These are phyloP conservation scores for Lamprotornis superbus DNA, from an alignment of 2,113 vertebrate genomes.

Conservation along the genomic window DNA sequence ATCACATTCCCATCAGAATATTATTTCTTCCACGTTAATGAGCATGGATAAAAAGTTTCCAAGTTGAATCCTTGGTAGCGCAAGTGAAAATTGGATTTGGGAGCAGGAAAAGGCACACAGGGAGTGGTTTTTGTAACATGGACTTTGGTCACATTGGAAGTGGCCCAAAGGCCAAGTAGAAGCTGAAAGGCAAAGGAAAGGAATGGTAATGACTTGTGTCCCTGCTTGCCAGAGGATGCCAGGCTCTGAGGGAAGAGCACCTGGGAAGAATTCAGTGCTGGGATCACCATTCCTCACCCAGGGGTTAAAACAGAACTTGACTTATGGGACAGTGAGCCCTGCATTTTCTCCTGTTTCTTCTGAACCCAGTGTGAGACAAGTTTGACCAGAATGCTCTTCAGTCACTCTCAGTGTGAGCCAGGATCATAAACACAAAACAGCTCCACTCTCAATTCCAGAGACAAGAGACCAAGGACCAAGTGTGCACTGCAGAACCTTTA, in stretches of 20 bases:
- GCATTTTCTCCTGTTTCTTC: not conserved
- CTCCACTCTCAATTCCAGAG: not conserved
- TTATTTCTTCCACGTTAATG: not conserved
- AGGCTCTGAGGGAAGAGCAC: not conserved
- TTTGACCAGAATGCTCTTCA: not conserved
- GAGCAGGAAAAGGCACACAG: not conserved
- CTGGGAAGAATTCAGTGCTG: not conserved
- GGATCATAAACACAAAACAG: not conserved
- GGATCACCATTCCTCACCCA: not conserved
- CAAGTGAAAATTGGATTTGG: not conserved
- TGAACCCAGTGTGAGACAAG: not conserved
- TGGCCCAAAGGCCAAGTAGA: not conserved
- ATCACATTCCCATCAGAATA: not conserved
- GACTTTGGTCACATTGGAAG: not conserved
- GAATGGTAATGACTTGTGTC: fast-evolving
- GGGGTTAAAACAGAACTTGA: not conserved
- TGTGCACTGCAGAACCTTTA: not conserved
- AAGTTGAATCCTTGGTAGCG: not conserved
- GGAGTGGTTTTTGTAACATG: not conserved
- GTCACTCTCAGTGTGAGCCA: not conserved
- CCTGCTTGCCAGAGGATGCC: not conserved
- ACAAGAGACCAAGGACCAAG: not conserved
- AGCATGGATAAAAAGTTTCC: fast-evolving
- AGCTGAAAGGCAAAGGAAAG: not conserved
- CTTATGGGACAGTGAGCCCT: not conserved